Percentiles rank a stretch among this genome's conserved stretches.
These are phyloP conservation scores for Ligdia adustata DNA, from an alignment of 2,888 invertebrate species.

Conservation along the genomic window DNA sequence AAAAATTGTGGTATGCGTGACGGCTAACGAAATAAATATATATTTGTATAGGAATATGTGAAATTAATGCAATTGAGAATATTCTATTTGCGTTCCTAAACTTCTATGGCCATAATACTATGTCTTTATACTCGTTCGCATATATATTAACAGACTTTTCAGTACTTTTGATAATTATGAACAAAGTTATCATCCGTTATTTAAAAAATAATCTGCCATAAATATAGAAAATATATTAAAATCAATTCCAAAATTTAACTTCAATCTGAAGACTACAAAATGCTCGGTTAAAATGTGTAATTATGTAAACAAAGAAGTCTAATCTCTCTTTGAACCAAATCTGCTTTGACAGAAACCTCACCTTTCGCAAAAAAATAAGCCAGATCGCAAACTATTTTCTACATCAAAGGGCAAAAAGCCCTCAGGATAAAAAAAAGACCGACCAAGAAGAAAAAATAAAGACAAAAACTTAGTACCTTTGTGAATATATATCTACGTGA, in stretches of 20 bases:
- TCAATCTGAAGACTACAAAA: background rate
- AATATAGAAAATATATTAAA: too few species aligned
- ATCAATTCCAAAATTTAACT: too few species aligned
- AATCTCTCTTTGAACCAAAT: slow-evolving; percentile 12
- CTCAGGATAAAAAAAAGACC: slow-evolving; percentile 26
- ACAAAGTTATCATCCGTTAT: too few species aligned
- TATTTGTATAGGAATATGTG: background rate
- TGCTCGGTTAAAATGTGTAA: background rate
- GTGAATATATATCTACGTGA: slow-evolving; percentile 33
- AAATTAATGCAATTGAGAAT: background rate
- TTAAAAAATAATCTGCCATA: too few species aligned
- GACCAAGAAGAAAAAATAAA: slow-evolving; percentile 31
- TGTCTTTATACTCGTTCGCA: too few species aligned
- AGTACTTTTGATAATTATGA: too few species aligned
- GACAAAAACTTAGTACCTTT: slow-evolving; percentile 53
- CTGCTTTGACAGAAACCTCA: background rate
- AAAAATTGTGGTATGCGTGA: background rate
- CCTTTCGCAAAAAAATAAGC: slow-evolving; percentile 1
- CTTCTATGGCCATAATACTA: too few species aligned
- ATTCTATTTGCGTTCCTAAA: too few species aligned
- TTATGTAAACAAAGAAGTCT: slow-evolving; percentile 7
- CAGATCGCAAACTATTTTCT: slow-evolving; percentile 21
- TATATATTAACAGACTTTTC: too few species aligned
- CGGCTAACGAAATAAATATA: background rate
- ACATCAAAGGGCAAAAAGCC: slow-evolving; percentile 21